A percentile compares a stretch with the other conserved stretches of the same genome.
These are phyloP conservation scores for Danio jaintianensis DNA, from an alignment of 2,797 vertebrate species.

Conservation along the genomic window DNA sequence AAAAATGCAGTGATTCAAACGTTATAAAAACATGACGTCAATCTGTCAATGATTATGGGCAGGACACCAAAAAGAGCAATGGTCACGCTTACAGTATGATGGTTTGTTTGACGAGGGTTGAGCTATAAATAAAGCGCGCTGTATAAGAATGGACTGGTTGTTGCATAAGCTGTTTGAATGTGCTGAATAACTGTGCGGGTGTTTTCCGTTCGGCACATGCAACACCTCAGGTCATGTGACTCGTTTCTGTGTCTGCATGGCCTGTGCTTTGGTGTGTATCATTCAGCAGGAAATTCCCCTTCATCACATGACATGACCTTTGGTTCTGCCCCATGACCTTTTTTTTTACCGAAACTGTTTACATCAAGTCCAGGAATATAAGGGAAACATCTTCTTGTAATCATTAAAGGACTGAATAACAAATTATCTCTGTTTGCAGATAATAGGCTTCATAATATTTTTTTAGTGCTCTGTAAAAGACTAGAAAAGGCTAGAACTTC, in stretches of 20 bases:
- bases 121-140: constrained; percentile 32
- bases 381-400: constrained; percentile 21
- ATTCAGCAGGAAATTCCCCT: constrained; percentile 61
- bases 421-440: constrained; percentile 21
- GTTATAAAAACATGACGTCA: constrained; percentile 26
- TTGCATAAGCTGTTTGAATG: constrained; percentile 40
- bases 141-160: constrained; percentile 38
- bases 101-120: constrained; percentile 9
- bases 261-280: constrained; percentile 43
- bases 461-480: neutral
- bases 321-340: constrained; percentile 44
- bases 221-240: constrained; percentile 61
- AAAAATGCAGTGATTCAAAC: constrained; percentile 11
- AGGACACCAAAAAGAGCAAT: constrained; percentile 43
- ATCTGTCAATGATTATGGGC: constrained; percentile 1
- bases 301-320: constrained; percentile 58
- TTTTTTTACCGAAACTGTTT: constrained; percentile 53
- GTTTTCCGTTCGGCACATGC: constrained; percentile 38
- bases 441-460: neutral
- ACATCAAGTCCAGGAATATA: constrained; percentile 44
- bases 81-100: constrained; percentile 38
- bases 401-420: constrained; percentile 26
- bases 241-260: neutral
- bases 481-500: neutral
- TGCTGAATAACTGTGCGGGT: constrained; percentile 50